Evolutionary conservation across 2,888 invertebrate genomes (phyloP), one percentile per base, ranked within the genome.

Genomic region (Silvanus unidentatus): DNA sequence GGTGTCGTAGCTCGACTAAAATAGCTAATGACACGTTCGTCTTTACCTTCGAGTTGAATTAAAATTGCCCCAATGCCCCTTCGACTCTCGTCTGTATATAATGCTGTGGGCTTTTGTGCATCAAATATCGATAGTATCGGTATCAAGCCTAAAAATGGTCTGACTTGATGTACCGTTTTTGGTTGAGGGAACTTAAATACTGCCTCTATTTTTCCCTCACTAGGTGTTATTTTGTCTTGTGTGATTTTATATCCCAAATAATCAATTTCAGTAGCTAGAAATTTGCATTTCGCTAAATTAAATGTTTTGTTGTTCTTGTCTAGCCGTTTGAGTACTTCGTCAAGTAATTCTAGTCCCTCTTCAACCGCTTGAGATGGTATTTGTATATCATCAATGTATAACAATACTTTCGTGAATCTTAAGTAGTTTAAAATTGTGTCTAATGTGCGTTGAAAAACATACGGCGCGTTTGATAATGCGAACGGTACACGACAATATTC

Each of bases 371-470:
- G 12, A 6, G 12, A n/a, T 11, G 42, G 43, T 1, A 64, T 53
- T 5, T 65, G 49, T 0, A 65, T 60, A 34, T 66, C 65, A 38
- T 65, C 64, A 1, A 64, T 15, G 36, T 65, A 65, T 1, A 59
- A 58, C 1, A 59, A 28, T 29, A 59, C 57, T 1, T 48, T 47
- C 6, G 39, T 58, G 11, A 62, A 58, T 8, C 50, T 45, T 47
- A 67, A 40, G 0, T 60, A 59, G 27, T 59, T 40, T 11, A 69
- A 44, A 2, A 68, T 48, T 2, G 44, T 38, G 40, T 68, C 62
- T 61, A 69, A 62, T 13, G 64, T 12, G 48, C 65, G 28, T 36
- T 69, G 66, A 40, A 66, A 66, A 1, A 61, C 62, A 14, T 56
- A 55, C 0, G 64, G 65, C 6, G 62, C 57, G 39, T 65, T 66